phyloP scores from a whole-genome alignment of 2,797 vertebrate species.

The Anomalospiza imberbis region DNA sequence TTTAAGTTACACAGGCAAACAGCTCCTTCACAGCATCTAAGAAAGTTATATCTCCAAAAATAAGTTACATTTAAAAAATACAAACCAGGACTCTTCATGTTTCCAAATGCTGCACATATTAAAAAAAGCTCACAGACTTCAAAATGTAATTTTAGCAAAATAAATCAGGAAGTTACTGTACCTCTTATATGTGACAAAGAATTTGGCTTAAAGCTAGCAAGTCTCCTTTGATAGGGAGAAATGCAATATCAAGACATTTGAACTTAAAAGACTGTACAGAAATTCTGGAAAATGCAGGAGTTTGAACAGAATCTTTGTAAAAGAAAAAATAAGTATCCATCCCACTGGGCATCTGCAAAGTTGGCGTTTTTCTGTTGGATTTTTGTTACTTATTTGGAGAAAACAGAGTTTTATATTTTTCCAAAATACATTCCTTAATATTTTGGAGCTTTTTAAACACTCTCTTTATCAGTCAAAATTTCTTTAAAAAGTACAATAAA shows the following conservation, averaged over 20 bases:
- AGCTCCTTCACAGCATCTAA: not conserved
- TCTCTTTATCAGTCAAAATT: not conserved
- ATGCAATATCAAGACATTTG: not conserved
- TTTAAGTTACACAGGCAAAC: not conserved
- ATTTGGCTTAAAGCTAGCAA: not conserved
- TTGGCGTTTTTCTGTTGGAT: not conserved
- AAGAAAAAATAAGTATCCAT: not conserved
- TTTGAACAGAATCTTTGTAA: constrained; percentile 1
- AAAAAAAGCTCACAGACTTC: not conserved
- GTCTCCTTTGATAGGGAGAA: not conserved
- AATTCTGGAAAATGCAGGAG: not conserved
- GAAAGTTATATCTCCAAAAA: not conserved
- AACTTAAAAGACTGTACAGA: not conserved
- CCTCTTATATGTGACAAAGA: not conserved
- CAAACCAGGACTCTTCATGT: not conserved
- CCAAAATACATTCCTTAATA: not conserved
- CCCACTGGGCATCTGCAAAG: not conserved
- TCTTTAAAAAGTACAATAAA: constrained; percentile 10
- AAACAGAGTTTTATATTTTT: not conserved
- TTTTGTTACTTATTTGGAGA: not conserved
- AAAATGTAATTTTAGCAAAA: not conserved
- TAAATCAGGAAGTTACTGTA: not conserved
- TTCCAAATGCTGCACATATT: not conserved
- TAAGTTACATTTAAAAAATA: not conserved
- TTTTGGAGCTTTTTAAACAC: not conserved